phyloP scores from a whole-genome alignment of 1,140 invertebrate species.

The Calosoma granatense region DNA sequence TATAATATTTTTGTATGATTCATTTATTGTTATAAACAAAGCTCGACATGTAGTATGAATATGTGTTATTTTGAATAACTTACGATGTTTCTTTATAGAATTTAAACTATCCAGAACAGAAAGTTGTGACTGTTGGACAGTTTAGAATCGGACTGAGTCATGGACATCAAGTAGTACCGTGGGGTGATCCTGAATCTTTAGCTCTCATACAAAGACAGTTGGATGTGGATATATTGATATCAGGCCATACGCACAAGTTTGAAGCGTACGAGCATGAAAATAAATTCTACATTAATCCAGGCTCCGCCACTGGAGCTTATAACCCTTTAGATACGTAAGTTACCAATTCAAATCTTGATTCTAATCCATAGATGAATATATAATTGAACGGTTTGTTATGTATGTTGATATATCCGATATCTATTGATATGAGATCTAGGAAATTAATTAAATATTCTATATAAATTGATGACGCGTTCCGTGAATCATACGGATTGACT shows the following conservation, averaged over 20 bases:
- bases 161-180: slow-evolving; percentile 95
- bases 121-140: slow-evolving; percentile 97
- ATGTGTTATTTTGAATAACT: too few species aligned
- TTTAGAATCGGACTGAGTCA: slow-evolving; percentile 97
- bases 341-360: too few species aligned
- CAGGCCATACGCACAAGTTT: slow-evolving; percentile 98
- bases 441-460: too few species aligned
- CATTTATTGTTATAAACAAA: too few species aligned
- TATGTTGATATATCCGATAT: not conserved
- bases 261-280: slow-evolving; percentile 98
- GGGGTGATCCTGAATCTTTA: slow-evolving; percentile 89
- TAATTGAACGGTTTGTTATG: too few species aligned
- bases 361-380: not conserved
- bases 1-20: too few species aligned
- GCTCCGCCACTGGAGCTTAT: slow-evolving; percentile 96
- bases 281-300: slow-evolving; percentile 99
- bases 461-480: too few species aligned
- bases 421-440: not conserved
- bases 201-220: slow-evolving; percentile 91
- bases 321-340: slow-evolving; percentile 81
- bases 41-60: too few species aligned
- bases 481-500: too few species aligned
- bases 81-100: too few species aligned
- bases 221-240: slow-evolving; percentile 97
- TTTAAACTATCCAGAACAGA: slow-evolving; percentile 94